Evolutionary conservation across 2,888 invertebrate species (phyloP), one percentile per base, ranked within the genome.

Genomic region (Trichogramma dendrolimi): DNA sequence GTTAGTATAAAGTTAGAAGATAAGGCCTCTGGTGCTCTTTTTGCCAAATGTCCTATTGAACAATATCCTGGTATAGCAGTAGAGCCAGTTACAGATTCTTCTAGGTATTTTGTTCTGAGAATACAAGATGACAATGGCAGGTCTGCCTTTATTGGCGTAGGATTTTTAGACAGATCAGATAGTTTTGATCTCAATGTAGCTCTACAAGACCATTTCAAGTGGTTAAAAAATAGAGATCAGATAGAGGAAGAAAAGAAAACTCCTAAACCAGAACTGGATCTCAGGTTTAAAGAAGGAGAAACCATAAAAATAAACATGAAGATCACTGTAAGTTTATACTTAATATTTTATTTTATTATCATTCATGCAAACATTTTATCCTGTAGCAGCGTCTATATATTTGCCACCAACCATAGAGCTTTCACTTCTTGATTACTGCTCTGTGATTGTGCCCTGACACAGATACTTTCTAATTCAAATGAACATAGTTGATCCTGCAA

Each of bases 291-390:
- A 77, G 98, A 98, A 75, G 99, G 99, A 27, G 96, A 99, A 83
- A 99, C 98, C 1, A 99, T 99, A 69, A 98, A 96, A 83, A 96
- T 99, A 65, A 99, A 97, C 77, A 94, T 99, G 91, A 93, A 94
- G 82, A 94, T 95, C 68, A 92, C 94, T 67, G 94, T 94, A 83
- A 80, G 82, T 73, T 58, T 59, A 59, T 52, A 14, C 38, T 44
- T 38, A n/a, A n/a, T 47, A 46, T 42, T 39, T 52, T 6, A 27
- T 27, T 27, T 27, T 27, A 27, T 27, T 27, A 27, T 27, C 40
- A 51, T 55, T 41, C 38, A 10, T 4, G 11, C n/a, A 49, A 14
- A 49, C 6, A 41, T 48, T 41, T 40, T 8, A 40, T 40, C 39
- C 5, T 41, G 6, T 55, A 48, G 48, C 48, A 2, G 27, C 27